Conservation (phyloP, 2,113 vertebrate species). For the Megaptera novaeangliae region DNA sequence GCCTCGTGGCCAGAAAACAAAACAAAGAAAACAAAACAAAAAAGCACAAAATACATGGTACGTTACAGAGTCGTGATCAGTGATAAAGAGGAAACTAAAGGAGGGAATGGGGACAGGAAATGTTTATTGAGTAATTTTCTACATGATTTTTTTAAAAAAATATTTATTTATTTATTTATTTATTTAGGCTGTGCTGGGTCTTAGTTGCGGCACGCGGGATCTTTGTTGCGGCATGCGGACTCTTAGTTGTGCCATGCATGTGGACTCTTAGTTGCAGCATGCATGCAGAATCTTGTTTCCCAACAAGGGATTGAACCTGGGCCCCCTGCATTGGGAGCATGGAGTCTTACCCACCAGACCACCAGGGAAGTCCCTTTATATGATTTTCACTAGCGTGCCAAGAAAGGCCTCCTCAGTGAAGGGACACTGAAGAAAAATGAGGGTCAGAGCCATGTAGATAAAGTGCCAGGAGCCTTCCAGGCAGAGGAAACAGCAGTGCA, state of each 20-base stretch:
- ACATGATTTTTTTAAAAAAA: too few relatives aligned
- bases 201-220: accelerated
- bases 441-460: background rate
- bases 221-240: background rate
- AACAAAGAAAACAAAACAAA: background rate
- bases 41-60: background rate
- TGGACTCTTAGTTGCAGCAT: background rate
- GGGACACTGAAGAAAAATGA: background rate
- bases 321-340: background rate
- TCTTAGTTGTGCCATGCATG: background rate
- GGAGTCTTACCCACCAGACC: background rate
- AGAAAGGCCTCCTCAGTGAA: background rate
- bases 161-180: background rate
- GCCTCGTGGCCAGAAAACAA: background rate
- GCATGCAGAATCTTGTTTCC: background rate
- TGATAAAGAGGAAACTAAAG: background rate
- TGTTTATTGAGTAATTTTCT: background rate
- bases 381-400: background rate
- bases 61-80: background rate
- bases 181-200: background rate
- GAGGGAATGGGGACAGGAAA: background rate
- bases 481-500: background rate
- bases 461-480: background rate
- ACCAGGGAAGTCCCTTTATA: background rate
- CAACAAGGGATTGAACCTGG: background rate